These are phyloP conservation scores for Melanchra persicariae DNA, from an alignment of 2,888 invertebrate species.

Conservation along the genomic window DNA sequence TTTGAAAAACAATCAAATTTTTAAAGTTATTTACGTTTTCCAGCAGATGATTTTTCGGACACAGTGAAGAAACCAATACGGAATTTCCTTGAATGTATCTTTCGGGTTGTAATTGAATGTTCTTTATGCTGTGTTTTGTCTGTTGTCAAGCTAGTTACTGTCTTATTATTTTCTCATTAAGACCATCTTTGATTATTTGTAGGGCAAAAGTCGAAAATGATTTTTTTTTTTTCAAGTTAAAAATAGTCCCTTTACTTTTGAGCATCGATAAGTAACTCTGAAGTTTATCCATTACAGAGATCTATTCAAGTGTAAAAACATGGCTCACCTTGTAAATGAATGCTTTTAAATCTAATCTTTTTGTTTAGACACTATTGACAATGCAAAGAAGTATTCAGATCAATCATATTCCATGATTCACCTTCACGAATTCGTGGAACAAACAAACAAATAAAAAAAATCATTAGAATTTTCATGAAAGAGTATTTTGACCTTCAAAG, in stretches of 20 bases:
- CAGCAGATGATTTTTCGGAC: too few relatives aligned
- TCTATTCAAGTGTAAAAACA: conserved; percentile 12
- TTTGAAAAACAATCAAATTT: too few relatives aligned
- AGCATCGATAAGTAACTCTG: background rate
- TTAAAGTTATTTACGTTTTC: too few relatives aligned
- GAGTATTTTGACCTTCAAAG: background rate
- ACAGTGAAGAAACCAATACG: too few relatives aligned
- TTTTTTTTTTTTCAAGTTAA: too few relatives aligned
- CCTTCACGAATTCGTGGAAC: background rate
- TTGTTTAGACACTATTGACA: conserved; percentile 37
- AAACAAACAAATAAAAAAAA: conserved; percentile 24
- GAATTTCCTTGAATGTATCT: too few relatives aligned
- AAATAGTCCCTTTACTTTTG: background rate
- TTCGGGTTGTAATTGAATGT: too few relatives aligned
- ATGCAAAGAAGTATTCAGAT: conserved; percentile 22
- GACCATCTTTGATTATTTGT: too few relatives aligned
- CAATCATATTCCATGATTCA: conserved; percentile 23
- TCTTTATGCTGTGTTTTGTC: too few relatives aligned
- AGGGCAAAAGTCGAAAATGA: too few relatives aligned
- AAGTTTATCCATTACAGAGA: background rate
- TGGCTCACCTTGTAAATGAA: background rate
- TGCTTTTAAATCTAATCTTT: background rate
- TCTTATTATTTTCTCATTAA: too few relatives aligned
- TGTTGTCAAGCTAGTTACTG: too few relatives aligned
- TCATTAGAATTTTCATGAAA: background rate